A percentile compares a stretch with the other conserved stretches of the same genome.
Evolutionary conservation across 2,113 vertebrate species (phyloP).

Genomic region (Pachyramphus minor): DNA sequence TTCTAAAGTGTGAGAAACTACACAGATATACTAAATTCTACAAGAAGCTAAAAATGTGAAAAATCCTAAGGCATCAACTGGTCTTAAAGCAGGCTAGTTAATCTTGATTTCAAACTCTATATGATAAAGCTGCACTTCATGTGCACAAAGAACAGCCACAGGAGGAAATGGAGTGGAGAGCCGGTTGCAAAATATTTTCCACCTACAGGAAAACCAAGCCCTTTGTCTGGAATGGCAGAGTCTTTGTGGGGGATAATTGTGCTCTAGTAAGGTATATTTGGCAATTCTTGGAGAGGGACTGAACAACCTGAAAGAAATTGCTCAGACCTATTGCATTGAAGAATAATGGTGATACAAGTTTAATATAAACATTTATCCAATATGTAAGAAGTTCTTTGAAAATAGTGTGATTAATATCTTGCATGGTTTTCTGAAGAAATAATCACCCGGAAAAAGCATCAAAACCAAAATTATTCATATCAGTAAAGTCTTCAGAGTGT

Average conservation of each 20-base stretch:
- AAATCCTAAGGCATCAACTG: no score
- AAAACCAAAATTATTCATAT: background rate
- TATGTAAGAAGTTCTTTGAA: background rate
- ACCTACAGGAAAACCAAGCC: background rate
- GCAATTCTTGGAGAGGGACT: background rate
- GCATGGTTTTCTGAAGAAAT: background rate
- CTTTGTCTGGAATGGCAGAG: background rate
- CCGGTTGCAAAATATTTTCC: background rate
- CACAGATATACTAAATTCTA: no score
- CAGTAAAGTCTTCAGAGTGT: background rate
- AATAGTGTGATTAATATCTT: background rate
- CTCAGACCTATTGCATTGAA: background rate
- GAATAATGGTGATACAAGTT: background rate
- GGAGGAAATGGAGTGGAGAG: background rate
- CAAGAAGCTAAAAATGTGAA: no score
- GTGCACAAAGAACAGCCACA: background rate
- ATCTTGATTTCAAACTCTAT: background rate
- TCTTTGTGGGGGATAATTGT: background rate
- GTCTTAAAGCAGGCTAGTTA: background rate
- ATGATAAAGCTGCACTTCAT: background rate
- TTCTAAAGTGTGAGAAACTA: no score
- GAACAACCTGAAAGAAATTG: background rate
- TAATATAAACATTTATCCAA: background rate
- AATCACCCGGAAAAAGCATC: background rate
- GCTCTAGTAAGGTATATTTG: background rate